phyloP scores from a whole-genome alignment of 2,113 vertebrate species.

The Channa argus region DNA sequence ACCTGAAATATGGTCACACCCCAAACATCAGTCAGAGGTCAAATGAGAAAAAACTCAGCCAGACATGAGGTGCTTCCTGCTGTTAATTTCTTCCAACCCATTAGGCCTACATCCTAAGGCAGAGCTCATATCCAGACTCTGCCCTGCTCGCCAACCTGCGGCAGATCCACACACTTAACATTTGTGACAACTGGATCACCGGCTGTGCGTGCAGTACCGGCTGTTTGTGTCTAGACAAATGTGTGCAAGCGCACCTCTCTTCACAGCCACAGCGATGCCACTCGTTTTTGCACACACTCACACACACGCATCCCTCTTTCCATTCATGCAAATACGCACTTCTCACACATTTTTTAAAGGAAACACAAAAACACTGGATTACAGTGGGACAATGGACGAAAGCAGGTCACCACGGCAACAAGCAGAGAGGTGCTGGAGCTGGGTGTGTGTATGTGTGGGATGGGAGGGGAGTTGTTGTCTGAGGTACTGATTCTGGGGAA shows the following conservation, averaged over 20 bases:
- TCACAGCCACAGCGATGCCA: slow-evolving; percentile 23
- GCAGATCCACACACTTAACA: slow-evolving; percentile 39
- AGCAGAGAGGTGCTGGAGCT: slow-evolving; percentile 65
- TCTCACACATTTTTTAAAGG: slow-evolving; percentile 55
- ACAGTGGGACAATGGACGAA: slow-evolving; percentile 76
- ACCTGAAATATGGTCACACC: slow-evolving; percentile 59
- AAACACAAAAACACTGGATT: slow-evolving; percentile 66
- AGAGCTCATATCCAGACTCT: slow-evolving; percentile 58
- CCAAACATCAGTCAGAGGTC: slow-evolving; percentile 57
- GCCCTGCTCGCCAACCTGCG: slow-evolving; percentile 50
- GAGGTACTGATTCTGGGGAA: slow-evolving; percentile 57
- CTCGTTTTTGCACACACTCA: slow-evolving; percentile 40
- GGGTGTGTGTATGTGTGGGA: slow-evolving; percentile 51
- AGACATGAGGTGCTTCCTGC: slow-evolving; percentile 58
- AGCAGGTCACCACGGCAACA: slow-evolving; percentile 82
- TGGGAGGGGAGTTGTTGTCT: slow-evolving; percentile 62
- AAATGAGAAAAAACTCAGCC: slow-evolving; percentile 43
- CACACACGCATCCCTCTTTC: slow-evolving; percentile 43
- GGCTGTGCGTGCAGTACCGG: slow-evolving; percentile 41
- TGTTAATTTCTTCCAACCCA: slow-evolving; percentile 73
- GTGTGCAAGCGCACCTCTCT: slow-evolving; percentile 60
- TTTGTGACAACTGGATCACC: slow-evolving; percentile 62
- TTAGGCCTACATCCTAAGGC: slow-evolving; percentile 64
- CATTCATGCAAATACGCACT: slow-evolving; percentile 71
- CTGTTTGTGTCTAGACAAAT: slow-evolving; percentile 51